Conservation (phyloP, 2,113 vertebrate genomes). For the Pelodiscus sinensis region DNA sequence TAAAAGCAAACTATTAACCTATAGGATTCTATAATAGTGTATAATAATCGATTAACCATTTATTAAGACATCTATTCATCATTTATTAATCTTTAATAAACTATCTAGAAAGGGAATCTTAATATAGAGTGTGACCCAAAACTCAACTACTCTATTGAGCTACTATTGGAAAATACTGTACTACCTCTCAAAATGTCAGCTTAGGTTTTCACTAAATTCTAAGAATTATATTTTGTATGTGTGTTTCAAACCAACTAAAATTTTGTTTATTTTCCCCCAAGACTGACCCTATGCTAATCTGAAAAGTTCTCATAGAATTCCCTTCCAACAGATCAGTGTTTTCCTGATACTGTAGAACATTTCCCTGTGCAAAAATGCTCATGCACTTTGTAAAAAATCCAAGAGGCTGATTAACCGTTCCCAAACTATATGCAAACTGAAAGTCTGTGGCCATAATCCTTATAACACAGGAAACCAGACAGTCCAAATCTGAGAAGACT, state of each 20-base stretch:
- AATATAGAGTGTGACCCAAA: background rate
- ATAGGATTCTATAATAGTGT: background rate
- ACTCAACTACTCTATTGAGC: background rate
- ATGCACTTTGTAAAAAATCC: background rate
- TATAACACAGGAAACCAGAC: no score
- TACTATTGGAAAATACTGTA: conserved; percentile 10
- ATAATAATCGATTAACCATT: background rate
- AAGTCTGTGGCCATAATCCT: background rate
- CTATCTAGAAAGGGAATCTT: conserved; percentile 27
- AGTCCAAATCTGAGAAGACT: background rate
- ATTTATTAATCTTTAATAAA: background rate
- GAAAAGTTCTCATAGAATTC: background rate
- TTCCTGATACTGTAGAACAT: fast-evolving
- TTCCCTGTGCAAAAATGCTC: background rate
- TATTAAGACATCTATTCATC: conserved; percentile 23
- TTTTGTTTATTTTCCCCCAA: background rate
- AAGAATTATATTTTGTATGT: background rate
- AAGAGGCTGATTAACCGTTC: background rate
- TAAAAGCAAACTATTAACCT: background rate
- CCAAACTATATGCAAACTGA: background rate
- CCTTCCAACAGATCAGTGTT: background rate
- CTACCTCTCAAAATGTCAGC: background rate
- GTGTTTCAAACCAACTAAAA: background rate
- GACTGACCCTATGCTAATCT: background rate
- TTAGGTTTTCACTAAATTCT: background rate